Evolutionary conservation across 2,888 invertebrate genomes (phyloP), one percentile per base, ranked within the genome.

Genomic region (Adineta ricciae): DNA sequence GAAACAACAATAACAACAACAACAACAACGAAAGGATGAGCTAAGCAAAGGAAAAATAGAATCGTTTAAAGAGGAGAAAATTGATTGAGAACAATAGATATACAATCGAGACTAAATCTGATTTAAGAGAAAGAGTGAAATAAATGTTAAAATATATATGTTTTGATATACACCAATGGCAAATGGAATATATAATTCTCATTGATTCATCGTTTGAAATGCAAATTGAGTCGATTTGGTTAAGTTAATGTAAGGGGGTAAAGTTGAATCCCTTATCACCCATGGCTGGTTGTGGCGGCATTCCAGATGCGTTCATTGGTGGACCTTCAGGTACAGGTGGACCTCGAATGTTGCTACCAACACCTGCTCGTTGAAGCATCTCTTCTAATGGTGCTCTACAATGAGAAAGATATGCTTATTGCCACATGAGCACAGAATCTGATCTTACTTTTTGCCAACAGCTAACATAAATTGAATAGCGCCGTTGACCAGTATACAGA

Each of bases 391-490:
- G 87, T 72, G 88, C 88, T 86, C 88, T 88, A 86, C 21, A 86
- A 87, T 27, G 85, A 41, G 83, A 83, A 85, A 11, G 54, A 50
- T 50, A 72, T 24, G 36, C 5, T n/a, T n/a, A n/a, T 64, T 72
- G 16, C 41, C n/a, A n/a, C n/a, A 78, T 78, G 1, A 36, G 4
- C 21, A 16, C 27, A 1, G 3, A 1, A 19, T 14, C 8, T 8
- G 7, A 54, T n/a, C 14, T 94, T 92, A 96, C 96, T 97, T 97
- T 92, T 94, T 95, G 87, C 97, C 97, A 87, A 97, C 92, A 84
- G 96, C 94, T 95, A 97, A 95, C 93, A 96, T 93, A 88, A 96
- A 96, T 91, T 97, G 97, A 86, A 96, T 91, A 87, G 95, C 93
- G 86, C 96, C 97, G 85, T 96, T 95, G 41, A 92, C 93, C 90